Percentiles rank a stretch among this genome's conserved stretches.
phyloP scores from a whole-genome alignment of 2,113 vertebrate species.

The Boulengeromyrus knoepffleri region DNA sequence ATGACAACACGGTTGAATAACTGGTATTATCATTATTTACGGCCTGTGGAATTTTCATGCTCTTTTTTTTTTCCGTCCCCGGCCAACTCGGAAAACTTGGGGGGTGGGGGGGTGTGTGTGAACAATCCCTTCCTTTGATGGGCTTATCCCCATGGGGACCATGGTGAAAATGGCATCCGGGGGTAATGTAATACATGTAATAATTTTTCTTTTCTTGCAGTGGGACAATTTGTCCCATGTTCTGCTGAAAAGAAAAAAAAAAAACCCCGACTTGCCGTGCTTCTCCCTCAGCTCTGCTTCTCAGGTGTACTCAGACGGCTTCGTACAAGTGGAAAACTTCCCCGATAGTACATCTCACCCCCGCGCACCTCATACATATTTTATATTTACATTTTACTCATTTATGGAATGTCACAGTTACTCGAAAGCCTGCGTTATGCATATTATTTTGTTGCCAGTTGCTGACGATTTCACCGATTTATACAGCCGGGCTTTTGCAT shows the following conservation, averaged over 20 bases:
- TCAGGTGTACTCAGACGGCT: not conserved
- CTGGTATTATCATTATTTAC: constrained; percentile 6
- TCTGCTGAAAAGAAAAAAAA: not conserved
- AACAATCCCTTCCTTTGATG: not conserved
- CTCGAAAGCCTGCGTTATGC: not conserved
- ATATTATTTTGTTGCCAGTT: not conserved
- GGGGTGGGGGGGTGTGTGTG: not conserved
- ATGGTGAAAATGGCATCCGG: not conserved
- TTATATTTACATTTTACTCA: not conserved
- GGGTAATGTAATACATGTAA: constrained; percentile 6
- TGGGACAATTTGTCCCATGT: not conserved
- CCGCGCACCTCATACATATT: not conserved
- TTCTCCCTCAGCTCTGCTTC: not conserved
- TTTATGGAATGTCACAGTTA: not conserved
- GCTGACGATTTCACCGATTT: not conserved
- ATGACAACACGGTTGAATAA: not conserved
- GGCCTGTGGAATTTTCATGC: not conserved
- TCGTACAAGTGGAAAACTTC: not conserved
- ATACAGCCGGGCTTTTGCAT: not conserved
- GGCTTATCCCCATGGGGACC: not conserved
- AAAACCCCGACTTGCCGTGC: not conserved
- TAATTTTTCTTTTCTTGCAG: not conserved
- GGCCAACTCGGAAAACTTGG: not conserved
- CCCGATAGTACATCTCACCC: not conserved
- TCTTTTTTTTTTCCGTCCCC: not conserved